Evolutionary conservation across 2,797 vertebrate species (phyloP), one percentile per base, ranked within the genome.

Genomic region (Apodemus agrarius): DNA sequence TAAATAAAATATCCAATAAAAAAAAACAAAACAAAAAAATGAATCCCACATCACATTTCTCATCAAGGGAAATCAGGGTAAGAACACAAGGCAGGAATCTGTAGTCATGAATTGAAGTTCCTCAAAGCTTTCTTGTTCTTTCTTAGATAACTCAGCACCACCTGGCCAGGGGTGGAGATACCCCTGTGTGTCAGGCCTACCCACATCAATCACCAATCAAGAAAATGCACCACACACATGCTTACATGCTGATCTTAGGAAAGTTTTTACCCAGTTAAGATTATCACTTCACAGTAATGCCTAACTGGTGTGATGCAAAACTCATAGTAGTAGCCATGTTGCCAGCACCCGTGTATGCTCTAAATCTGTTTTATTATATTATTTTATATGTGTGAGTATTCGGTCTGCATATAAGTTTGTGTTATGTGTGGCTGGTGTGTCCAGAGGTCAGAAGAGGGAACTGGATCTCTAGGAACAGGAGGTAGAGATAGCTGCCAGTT

Each of bases 241-340:
- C 65, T 67, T 67, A 34, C 78, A 74, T 74, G 9, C 2, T 3
- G 54, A 81, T 81, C 54, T 82, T 17, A 82, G 8, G 12, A 16
- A 82, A 40, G 16, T 16, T 40, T 59, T 59, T 26, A 8, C 54
- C 26, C 57, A 40, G 6, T 9, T 82, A 82, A 59, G 6, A 16
- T 40, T 37, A 37, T 3, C 0, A 26, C 6, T 59, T 59, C n/a
- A 22, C 12, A 81, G 21, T 17, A 59, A 26, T 14, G 54, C 10
- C n/a, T 59, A 57, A 57, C 19, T 0, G 24, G 3, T 8, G 21
- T 57, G 22, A 40, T 67, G 22, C 6, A 40, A 82, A 40, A 16
- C 11, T 82, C 12, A 59, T 54, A 22, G 4, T 0, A 1, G 1
- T 10, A 12, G 21, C 13, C 3, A 26, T 61, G 1, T 82, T 40